Percentiles rank a stretch among this genome's conserved stretches.
These are phyloP conservation scores for Eptatretus atami DNA, from an alignment of 2,797 vertebrate species.

Conservation along the genomic window DNA sequence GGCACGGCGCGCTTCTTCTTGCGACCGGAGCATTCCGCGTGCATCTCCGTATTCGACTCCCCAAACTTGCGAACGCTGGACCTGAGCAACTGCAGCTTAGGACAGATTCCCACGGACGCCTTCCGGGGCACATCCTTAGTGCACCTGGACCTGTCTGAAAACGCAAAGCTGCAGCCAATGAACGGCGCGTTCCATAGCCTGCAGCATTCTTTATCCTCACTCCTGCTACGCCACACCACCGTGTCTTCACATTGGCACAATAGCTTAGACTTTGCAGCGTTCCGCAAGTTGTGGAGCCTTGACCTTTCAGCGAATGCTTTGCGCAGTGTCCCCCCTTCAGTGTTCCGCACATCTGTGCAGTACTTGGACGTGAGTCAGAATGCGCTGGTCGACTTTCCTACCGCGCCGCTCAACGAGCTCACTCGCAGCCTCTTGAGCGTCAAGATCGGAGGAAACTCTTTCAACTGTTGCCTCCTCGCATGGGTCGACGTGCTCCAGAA, in stretches of 20 bases:
- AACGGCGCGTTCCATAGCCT: neutral
- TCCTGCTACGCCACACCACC: neutral
- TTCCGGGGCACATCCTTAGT: neutral
- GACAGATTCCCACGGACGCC: neutral
- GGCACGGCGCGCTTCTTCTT: neutral
- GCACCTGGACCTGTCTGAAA: neutral
- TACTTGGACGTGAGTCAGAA: neutral
- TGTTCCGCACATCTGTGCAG: conserved; percentile 2
- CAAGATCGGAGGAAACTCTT: neutral
- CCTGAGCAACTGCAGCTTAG: neutral
- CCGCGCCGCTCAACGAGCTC: neutral
- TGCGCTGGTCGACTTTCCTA: neutral
- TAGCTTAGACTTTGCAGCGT: neutral
- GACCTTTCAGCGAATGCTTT: neutral
- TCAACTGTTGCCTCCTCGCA: neutral
- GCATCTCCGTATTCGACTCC: neutral
- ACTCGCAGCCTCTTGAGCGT: neutral
- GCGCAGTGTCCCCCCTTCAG: neutral
- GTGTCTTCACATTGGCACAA: neutral
- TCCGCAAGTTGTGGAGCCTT: neutral
- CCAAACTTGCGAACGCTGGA: neutral
- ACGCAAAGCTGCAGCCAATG: neutral
- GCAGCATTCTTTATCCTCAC: neutral
- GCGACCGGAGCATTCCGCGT: neutral
- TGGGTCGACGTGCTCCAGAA: neutral